phyloP scores from a whole-genome alignment of 2,113 vertebrate species.

The Sylvietta virens region DNA sequence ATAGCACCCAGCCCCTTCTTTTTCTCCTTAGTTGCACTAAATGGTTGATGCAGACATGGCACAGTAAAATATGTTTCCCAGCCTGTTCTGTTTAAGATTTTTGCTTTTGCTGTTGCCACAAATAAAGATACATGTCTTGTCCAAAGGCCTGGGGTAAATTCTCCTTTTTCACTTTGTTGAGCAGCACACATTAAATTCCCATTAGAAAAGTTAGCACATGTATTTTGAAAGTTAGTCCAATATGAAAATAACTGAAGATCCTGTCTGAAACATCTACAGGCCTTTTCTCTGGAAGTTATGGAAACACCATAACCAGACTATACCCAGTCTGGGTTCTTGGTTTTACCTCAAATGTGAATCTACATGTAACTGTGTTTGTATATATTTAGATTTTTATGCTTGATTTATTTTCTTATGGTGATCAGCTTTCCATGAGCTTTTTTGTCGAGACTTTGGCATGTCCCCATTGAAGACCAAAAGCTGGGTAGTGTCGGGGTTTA shows the following conservation, averaged over 20 bases:
- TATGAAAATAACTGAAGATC: not conserved
- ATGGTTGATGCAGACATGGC: too few relatives aligned
- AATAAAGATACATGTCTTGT: too few relatives aligned
- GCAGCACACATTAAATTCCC: not conserved
- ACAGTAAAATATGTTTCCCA: too few relatives aligned
- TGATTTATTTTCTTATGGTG: not conserved
- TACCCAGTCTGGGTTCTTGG: not conserved
- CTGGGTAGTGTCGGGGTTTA: too few relatives aligned
- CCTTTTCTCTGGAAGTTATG: not conserved
- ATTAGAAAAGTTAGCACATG: not conserved
- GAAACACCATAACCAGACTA: not conserved
- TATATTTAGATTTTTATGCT: not conserved
- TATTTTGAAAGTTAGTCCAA: not conserved
- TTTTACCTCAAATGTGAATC: not conserved
- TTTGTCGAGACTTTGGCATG: too few relatives aligned
- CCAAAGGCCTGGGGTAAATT: not conserved
- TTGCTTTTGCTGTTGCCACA: too few relatives aligned
- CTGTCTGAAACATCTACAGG: not conserved
- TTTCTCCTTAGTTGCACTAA: too few relatives aligned
- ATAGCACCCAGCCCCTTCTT: too few relatives aligned
- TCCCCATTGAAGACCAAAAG: too few relatives aligned
- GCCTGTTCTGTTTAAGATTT: too few relatives aligned
- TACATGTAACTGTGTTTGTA: not conserved
- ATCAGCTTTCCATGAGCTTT: not conserved
- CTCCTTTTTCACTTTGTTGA: not conserved